A percentile compares a stretch with the other conserved stretches of the same genome.
These are phyloP conservation scores for Geotrypetes seraphini DNA, from an alignment of 2,797 vertebrate genomes.

Conservation along the genomic window DNA sequence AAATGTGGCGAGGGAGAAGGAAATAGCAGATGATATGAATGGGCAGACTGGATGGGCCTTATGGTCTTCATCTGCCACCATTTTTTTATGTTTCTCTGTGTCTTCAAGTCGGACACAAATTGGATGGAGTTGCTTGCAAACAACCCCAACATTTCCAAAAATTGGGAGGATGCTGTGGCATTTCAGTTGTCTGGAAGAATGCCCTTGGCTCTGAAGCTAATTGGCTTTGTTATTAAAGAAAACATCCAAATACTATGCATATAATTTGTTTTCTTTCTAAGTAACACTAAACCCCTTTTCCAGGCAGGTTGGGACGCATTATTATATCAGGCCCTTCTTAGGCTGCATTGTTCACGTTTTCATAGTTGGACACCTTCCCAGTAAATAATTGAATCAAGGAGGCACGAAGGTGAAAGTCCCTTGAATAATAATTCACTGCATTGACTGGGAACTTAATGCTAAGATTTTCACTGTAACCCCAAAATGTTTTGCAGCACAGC, in stretches of 20 bases:
- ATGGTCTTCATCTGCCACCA: too few relatives aligned
- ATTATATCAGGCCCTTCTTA: not conserved
- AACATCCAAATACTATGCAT: not conserved
- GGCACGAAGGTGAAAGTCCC: not conserved
- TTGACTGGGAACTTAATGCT: fast-evolving
- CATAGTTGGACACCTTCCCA: not conserved
- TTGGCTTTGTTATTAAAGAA: not conserved
- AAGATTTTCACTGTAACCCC: not conserved
- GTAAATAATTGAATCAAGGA: not conserved
- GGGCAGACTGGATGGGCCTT: too few relatives aligned
- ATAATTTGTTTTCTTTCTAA: not conserved
- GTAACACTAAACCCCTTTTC: not conserved
- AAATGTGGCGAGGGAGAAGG: too few relatives aligned
- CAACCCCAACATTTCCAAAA: too few relatives aligned
- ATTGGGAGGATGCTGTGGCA: too few relatives aligned
- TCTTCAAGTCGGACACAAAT: too few relatives aligned
- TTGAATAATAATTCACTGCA: fast-evolving
- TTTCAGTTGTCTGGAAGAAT: too few relatives aligned
- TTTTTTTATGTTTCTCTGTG: too few relatives aligned
- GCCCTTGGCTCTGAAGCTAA: not conserved
- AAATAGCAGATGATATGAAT: too few relatives aligned
- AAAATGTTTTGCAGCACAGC: not conserved
- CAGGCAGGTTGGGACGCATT: not conserved
- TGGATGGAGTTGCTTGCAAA: too few relatives aligned
- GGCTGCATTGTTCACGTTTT: not conserved